phyloP scores from a whole-genome alignment of 1,140 invertebrate genomes.

The Saccostrea echinata region DNA sequence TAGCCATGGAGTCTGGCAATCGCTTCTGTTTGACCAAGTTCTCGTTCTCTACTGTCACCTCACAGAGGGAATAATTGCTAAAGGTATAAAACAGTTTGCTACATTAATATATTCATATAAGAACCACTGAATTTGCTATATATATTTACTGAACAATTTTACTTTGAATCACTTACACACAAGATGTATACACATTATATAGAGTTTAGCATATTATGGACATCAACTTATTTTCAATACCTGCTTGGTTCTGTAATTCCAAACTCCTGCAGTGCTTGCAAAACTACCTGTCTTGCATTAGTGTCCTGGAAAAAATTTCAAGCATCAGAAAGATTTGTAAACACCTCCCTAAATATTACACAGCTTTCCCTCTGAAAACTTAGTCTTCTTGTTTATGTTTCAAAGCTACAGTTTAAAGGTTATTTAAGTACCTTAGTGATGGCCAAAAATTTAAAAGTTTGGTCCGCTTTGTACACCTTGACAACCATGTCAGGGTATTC shows the following conservation, averaged over 20 bases:
- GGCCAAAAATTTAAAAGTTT: constrained; percentile 97
- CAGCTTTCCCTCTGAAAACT: not conserved
- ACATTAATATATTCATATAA: not conserved
- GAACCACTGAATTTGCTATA: not conserved
- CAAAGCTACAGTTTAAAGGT: not conserved
- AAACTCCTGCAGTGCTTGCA: constrained; percentile 97
- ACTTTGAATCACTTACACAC: not conserved
- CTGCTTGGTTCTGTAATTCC: constrained; percentile 92
- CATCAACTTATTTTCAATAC: constrained; percentile 53
- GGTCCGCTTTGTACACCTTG: constrained; percentile 94
- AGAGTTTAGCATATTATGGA: not conserved
- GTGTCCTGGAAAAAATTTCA: constrained; percentile 86
- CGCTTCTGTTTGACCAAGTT: constrained; percentile 97
- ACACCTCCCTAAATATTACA: not conserved
- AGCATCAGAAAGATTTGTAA: not conserved
- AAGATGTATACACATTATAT: not conserved
- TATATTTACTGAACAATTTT: not conserved
- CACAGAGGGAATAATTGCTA: constrained; percentile 93
- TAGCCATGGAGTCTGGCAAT: constrained; percentile 95
- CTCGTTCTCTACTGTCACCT: constrained; percentile 95
- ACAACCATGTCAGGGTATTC: constrained; percentile 98
- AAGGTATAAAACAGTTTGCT: constrained; percentile 42
- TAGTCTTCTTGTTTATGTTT: not conserved
- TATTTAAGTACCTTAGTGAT: constrained; percentile 89
- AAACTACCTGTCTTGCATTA: constrained; percentile 98